phyloP scores from a whole-genome alignment of 2,113 vertebrate genomes.

The Amazona guildingii region DNA sequence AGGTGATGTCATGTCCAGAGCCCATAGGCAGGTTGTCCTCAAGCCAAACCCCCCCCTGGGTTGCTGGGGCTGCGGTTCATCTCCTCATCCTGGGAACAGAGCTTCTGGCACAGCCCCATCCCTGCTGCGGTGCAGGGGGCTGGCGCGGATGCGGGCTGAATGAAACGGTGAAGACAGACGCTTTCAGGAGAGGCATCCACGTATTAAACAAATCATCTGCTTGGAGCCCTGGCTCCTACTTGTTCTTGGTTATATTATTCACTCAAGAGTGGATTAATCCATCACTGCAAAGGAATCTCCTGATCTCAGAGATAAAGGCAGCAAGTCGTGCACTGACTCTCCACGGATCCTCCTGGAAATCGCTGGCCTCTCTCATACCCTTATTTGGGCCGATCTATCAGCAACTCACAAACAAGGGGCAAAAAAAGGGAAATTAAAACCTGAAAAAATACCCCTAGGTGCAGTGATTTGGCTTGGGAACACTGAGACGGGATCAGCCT shows the following conservation, averaged over 20 bases:
- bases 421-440: neutral
- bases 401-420: neutral
- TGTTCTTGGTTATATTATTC: constrained; percentile 57
- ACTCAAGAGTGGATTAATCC: constrained; percentile 58
- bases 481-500: neutral
- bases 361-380: constrained; percentile 13
- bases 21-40: neutral
- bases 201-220: constrained; percentile 47
- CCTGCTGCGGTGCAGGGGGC: rapidly evolving
- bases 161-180: constrained; percentile 42
- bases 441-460: neutral
- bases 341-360: constrained; percentile 49
- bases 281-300: constrained; percentile 63
- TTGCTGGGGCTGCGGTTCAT: rapidly evolving
- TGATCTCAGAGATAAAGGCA: constrained; percentile 68
- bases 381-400: constrained; percentile 38
- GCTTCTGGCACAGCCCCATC: neutral
- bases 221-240: constrained; percentile 55
- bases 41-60: neutral
- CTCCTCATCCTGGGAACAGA: neutral
- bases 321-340: constrained; percentile 29
- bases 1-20: neutral
- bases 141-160: neutral
- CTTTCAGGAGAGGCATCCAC: neutral
- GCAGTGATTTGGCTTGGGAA: neutral